Percentiles rank a stretch among this genome's conserved stretches.
Conservation (phyloP, 1,140 invertebrate species). For the Tetraneura akinire region DNA sequence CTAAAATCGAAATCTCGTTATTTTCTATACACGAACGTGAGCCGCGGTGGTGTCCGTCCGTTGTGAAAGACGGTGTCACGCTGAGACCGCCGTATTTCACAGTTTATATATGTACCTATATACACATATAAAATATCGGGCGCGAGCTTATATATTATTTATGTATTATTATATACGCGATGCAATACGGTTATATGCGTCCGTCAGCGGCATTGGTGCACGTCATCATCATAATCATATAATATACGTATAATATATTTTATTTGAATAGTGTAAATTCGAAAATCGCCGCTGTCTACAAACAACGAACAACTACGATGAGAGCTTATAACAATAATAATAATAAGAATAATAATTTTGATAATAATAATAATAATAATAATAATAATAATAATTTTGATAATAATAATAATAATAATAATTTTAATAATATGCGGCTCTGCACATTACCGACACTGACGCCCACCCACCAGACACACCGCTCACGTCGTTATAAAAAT, state of each 20-base stretch:
- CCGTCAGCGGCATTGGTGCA: neutral
- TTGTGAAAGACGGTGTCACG: conserved; percentile 7
- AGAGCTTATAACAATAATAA: conserved; percentile 7
- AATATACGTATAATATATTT: conserved; percentile 1
- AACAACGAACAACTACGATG: conserved; percentile 1
- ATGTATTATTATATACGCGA: too few relatives aligned
- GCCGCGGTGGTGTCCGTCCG: neutral
- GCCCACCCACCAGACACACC: neutral
- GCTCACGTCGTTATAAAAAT: conserved; percentile 30
- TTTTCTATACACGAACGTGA: neutral
- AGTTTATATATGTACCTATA: too few relatives aligned
- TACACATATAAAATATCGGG: too few relatives aligned
- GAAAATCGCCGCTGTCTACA: neutral
- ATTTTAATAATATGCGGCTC: too few relatives aligned
- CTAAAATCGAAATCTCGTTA: conserved; percentile 18
- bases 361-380: conserved; percentile 19
- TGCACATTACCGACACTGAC: neutral
- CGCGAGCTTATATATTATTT: neutral
- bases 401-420: too few relatives aligned
- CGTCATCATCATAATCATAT: conserved; percentile 5
- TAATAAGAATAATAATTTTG: conserved; percentile 17
- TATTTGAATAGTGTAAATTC: conserved; percentile 42
- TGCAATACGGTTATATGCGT: neutral
- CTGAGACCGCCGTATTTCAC: neutral
- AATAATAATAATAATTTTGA: conserved; percentile 22